phyloP scores from a whole-genome alignment of 35 echinoderm and acorn worm species.

The Holothuria glaberrima region DNA sequence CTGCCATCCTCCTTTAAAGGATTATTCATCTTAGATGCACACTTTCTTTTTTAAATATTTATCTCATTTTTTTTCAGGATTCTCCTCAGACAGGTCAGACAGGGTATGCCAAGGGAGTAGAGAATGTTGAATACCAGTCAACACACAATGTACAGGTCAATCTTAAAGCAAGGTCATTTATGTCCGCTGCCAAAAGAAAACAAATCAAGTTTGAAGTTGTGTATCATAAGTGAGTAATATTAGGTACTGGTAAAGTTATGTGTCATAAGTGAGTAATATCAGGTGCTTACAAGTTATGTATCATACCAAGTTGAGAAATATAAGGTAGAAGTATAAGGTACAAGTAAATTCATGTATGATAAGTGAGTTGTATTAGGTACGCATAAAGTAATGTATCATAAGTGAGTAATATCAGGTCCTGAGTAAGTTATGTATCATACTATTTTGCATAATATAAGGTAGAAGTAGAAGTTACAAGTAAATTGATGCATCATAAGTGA shows the following conservation, averaged over 20 bases:
- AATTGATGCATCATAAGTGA: not conserved
- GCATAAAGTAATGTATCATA: conserved; percentile 77
- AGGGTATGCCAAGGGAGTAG: conserved; percentile 58
- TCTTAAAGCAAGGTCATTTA: conserved; percentile 73
- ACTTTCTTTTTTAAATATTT: not conserved
- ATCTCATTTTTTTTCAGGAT: conserved; percentile 61
- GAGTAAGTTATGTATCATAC: conserved; percentile 61
- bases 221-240: conserved; percentile 66
- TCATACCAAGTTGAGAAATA: conserved; percentile 40
- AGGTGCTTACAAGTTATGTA: no score
- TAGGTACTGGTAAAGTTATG: conserved; percentile 19
- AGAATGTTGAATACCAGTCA: conserved; percentile 68
- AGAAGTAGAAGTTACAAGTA: conserved; percentile 27
- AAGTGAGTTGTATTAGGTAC: not conserved
- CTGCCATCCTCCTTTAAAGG: no score
- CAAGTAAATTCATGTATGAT: no score
- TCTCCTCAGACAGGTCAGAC: conserved; percentile 73
- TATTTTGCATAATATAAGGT: conserved; percentile 5
- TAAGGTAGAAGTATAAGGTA: conserved; percentile 18
- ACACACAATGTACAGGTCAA: conserved; percentile 66
- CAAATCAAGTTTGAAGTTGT: conserved; percentile 89
- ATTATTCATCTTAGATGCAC: no score
- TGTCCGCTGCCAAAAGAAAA: conserved; percentile 77
- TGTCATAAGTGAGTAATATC: conserved; percentile 60
- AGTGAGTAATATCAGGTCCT: conserved; percentile 31